Percentiles rank a stretch among this genome's conserved stretches.
Conservation (phyloP, 2,797 vertebrate genomes). For the Acanthurus leucopareius region DNA sequence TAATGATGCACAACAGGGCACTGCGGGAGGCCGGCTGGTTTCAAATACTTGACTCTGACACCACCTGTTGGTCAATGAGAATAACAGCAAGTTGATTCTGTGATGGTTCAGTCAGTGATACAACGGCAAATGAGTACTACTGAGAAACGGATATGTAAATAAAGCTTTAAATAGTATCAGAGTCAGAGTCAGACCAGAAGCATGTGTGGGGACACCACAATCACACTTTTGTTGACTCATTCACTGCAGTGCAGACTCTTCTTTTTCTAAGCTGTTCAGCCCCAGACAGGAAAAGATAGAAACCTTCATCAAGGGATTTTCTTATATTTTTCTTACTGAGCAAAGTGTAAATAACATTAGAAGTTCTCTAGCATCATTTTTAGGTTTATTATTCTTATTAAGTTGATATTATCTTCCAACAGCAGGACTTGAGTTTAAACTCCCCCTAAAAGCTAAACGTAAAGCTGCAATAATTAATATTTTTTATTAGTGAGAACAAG, state of each 20-base stretch:
- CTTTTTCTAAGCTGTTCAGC: no score
- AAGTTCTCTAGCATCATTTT: no score
- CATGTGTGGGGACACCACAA: no score
- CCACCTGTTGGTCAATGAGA: slow-evolving; percentile 19
- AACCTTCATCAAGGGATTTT: no score
- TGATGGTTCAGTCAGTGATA: background rate
- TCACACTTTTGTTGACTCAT: no score
- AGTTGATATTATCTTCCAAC: background rate
- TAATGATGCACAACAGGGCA: slow-evolving; percentile 10
- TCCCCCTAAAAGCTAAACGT: background rate
- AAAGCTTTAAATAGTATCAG: background rate
- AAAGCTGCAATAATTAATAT: background rate
- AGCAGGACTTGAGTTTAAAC: background rate
- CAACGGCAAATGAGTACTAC: background rate
- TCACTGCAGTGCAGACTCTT: no score
- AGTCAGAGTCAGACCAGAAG: no score
- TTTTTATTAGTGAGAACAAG: background rate
- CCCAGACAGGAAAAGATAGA: no score
- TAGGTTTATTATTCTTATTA: background rate
- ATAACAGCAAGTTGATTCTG: background rate
- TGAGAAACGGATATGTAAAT: background rate
- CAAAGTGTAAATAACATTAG: no score
- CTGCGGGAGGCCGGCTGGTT: background rate
- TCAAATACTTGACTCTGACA: slow-evolving; percentile 27
- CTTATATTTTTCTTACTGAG: no score